phyloP scores from a whole-genome alignment of 1,140 invertebrate species.

The Drosophila nannoptera region DNA sequence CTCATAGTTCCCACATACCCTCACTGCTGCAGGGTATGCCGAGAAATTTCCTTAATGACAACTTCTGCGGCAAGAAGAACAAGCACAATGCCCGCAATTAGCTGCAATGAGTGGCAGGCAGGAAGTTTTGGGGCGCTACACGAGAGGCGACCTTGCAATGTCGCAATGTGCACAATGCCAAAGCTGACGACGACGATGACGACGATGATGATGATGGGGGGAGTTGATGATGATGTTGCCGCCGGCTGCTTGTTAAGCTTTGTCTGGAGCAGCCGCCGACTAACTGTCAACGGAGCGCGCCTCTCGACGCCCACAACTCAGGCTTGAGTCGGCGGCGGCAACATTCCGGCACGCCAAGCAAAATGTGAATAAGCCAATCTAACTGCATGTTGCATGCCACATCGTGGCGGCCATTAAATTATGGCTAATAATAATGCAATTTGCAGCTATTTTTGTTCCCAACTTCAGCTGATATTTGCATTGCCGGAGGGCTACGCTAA shows the following conservation, averaged over 20 bases:
- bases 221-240: constrained; percentile 1
- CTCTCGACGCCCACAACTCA: constrained; percentile 57
- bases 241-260: constrained; percentile 55
- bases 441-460: constrained; percentile 30
- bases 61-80: constrained; percentile 19
- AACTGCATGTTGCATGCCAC: constrained; percentile 75
- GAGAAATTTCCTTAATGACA: constrained; percentile 66
- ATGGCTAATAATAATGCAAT: constrained; percentile 72
- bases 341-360: constrained; percentile 65
- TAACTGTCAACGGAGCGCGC: constrained; percentile 41
- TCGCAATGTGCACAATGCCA: constrained; percentile 42
- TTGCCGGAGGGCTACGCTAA: constrained; percentile 14
- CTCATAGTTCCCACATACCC: background rate
- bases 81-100: constrained; percentile 61
- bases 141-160: constrained; percentile 67
- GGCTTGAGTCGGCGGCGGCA: background rate
- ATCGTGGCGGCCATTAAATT: constrained; percentile 53
- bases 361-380: constrained; percentile 50
- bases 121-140: constrained; percentile 61
- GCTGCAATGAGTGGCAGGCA: constrained; percentile 54
- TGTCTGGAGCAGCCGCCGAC: constrained; percentile 38
- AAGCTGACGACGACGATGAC: constrained; percentile 4
- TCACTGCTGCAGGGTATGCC: background rate
- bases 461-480: constrained; percentile 46
- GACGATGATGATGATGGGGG: constrained; percentile 9